phyloP scores from a whole-genome alignment of 2,888 invertebrate genomes.

The Lasioglossum oenotherae region DNA sequence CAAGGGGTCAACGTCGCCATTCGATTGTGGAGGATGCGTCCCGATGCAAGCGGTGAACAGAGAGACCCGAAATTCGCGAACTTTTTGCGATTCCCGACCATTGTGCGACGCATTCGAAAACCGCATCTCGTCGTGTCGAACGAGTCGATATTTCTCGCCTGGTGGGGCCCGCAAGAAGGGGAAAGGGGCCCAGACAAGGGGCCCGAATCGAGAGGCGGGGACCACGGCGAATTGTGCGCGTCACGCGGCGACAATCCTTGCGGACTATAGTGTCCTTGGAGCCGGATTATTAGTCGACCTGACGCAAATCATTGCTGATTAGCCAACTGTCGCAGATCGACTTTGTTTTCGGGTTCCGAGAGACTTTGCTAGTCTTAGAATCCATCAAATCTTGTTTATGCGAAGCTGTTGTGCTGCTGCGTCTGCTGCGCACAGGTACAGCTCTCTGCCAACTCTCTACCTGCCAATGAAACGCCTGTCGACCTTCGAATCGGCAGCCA shows the following conservation, averaged over 20 bases:
- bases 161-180: background rate
- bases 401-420: constrained; percentile 46
- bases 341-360: constrained; percentile 50
- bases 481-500: constrained; percentile 82
- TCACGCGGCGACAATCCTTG: constrained; percentile 13
- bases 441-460: constrained; percentile 62
- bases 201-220: background rate
- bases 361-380: constrained; percentile 15
- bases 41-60: background rate
- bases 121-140: background rate
- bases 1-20: background rate
- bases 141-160: constrained; percentile 13
- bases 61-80: background rate
- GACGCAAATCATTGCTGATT: constrained; percentile 7
- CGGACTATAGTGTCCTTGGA: constrained; percentile 43
- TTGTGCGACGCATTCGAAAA: constrained; percentile 2
- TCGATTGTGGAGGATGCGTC: background rate
- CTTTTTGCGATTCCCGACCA: background rate
- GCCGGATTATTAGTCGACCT: constrained; percentile 49
- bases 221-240: background rate
- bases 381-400: constrained; percentile 60
- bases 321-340: constrained; percentile 22
- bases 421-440: constrained; percentile 46
- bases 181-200: background rate
- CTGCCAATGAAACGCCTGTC: constrained; percentile 79